phyloP scores from a whole-genome alignment of 2,797 vertebrate genomes.

The Gymnoscopelus braueri region DNA sequence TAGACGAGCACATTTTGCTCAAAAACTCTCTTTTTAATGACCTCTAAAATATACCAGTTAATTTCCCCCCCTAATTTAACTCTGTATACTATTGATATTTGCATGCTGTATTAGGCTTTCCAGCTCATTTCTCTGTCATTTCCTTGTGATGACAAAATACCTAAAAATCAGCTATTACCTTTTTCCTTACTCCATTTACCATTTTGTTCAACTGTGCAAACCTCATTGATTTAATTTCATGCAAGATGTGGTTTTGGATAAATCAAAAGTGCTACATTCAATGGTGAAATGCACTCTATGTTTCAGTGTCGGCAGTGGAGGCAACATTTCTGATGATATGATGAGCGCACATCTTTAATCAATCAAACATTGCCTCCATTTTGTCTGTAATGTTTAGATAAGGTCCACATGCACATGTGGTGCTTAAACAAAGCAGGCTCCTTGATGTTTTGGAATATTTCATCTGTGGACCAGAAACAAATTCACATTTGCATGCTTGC shows the following conservation, averaged over 20 bases:
- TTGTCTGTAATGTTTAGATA: constrained; percentile 36
- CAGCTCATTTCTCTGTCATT: constrained; percentile 51
- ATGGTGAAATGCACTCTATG: constrained; percentile 48
- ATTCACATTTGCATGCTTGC: constrained; percentile 70
- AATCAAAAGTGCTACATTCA: constrained; percentile 61
- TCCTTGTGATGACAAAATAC: constrained; percentile 61
- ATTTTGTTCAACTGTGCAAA: constrained; percentile 70
- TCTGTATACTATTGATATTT: constrained; percentile 50
- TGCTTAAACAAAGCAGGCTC: constrained; percentile 54
- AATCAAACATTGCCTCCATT: constrained; percentile 43
- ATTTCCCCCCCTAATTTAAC: constrained; percentile 33
- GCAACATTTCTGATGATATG: constrained; percentile 33
- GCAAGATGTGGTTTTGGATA: constrained; percentile 72
- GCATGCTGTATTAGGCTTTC: constrained; percentile 48
- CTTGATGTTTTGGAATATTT: constrained; percentile 64
- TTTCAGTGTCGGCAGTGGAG: constrained; percentile 35
- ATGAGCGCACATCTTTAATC: constrained; percentile 44
- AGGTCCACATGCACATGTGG: constrained; percentile 29
- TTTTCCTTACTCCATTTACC: constrained; percentile 69
- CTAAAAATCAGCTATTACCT: constrained; percentile 66
- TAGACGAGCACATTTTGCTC: too few species aligned
- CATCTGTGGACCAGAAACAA: constrained; percentile 59
- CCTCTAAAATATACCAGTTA: constrained; percentile 28
- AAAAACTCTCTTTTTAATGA: too few species aligned
- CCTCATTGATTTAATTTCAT: constrained; percentile 78